Base-by-base conservation (phyloP, 1,140 invertebrate genomes). In the Zaprionus ornatus region DNA sequence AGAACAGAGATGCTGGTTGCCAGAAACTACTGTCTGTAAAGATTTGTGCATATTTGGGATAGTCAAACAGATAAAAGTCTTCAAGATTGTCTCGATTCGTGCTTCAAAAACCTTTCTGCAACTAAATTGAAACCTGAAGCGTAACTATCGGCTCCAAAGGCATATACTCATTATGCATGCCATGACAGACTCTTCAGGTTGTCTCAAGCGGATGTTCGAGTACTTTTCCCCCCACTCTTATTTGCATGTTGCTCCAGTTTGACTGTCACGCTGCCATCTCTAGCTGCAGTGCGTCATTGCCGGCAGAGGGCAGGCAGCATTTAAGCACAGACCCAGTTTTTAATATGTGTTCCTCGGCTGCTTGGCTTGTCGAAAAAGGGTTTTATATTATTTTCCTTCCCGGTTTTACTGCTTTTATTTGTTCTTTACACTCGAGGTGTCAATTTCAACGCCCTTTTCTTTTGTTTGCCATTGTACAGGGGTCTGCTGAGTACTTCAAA, bases 391-490 rank as follows among this genome's bases (percentile, higher is more conserved):
- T 70, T 66, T 74, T 68, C 48, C 17, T 37, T 74, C 29, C 29
- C 25, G 52, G 40, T 52, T 54, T 61, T 67, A 27, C 68, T 80
- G 74, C 56, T 75, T 75, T 82, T 82, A 75, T 79, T 79, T 74
- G 70, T 75, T 74, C 79, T 84, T 90, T 85, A 90, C 84, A 88
- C 85, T 81, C 75, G 84, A 88, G 84, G 84, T 88, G 84, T 88
- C 84, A 88, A 88, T 90, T 88, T 88, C 84, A 88, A 88, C 84
- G 84, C 84, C 84, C 84, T 88, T 50, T 50, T 88, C 84, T 71
- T 90, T 90, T 90, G 85, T 90, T 79, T 80, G 67, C 32, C 63
- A 62, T 45, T 45, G 40, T 45, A 19, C n/a, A 48, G 68, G 56
- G 10, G 29, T 25, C 13, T 57, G 40, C 59, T 17, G 21, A 37